Evolutionary conservation across 23 tunicate genomes (phyloP), one percentile per base, ranked within the genome.

Genomic region (Halocynthia roretzi): DNA sequence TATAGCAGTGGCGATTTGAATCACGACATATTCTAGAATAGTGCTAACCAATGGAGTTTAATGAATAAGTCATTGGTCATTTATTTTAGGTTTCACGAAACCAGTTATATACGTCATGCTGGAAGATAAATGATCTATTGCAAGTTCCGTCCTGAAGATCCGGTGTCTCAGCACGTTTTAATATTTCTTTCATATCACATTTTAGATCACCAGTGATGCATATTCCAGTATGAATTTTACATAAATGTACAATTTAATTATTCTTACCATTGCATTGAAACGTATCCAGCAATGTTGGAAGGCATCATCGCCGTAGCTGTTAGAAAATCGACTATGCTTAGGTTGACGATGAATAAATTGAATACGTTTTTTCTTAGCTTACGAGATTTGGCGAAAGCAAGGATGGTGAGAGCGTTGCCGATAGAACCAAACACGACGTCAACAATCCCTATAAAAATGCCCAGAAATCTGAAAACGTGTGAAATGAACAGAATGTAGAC

Each of bases 251-350:
- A 31, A 31, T 31, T 31, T 31, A 31, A 31, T 31, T 31, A 31
- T 31, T 4, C 96, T 83, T 63, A 88, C 98, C 98, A 93, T 11
- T 76, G 49, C 86, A 84, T 83, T 23, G 68, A 72, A 53, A 82
- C 48, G 60, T 93, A 93, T 6, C 98, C 98, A 9, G 80, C 81
- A 54, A 93, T 93, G 74, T 93, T 87, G 65, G 86, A 78, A 6
- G 98, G 98, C 98, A 93, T 78, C 98, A 93, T 93, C 54, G 83
- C 71, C 8, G 66, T 51, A 6, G 98, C 86, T 11, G 95, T 88
- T 5, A 88, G 72, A 7, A 88, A 82, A 56, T 88, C 97, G 21
- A 91, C 77, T 6, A 82, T 52, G 58, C 82, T 70, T 12, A 91
- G 76, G 71, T 91, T 91, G 48, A 81, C 97, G 7, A 91, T 81